Percentiles rank a stretch among this genome's conserved stretches.
Conservation (phyloP, 2,113 vertebrate species). For the Amphiprion ocellaris region DNA sequence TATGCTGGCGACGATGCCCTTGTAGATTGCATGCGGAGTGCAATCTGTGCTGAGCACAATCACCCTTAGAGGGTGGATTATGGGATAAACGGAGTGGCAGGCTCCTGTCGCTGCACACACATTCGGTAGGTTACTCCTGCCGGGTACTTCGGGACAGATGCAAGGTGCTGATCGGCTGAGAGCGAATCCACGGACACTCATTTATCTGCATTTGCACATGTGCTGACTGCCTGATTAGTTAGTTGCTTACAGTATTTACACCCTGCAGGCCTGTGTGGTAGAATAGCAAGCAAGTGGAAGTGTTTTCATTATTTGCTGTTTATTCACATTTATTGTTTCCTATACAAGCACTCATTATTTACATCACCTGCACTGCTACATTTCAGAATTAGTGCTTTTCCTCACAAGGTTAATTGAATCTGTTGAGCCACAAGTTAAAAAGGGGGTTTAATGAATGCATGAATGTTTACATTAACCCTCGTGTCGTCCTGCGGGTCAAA, state of each 20-base stretch:
- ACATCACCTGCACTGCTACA: not conserved
- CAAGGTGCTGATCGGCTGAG: slow-evolving; percentile 53
- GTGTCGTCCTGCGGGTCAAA: too few species aligned
- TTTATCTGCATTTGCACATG: slow-evolving; percentile 78
- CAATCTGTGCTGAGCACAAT: slow-evolving; percentile 82
- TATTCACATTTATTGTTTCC: slow-evolving; percentile 29
- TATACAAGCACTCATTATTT: slow-evolving; percentile 8
- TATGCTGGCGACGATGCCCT: slow-evolving; percentile 76
- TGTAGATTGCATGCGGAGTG: slow-evolving; percentile 76
- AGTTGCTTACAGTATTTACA: slow-evolving; percentile 53
- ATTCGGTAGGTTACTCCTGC: slow-evolving; percentile 42
- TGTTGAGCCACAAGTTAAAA: not conserved
- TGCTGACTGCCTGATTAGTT: slow-evolving; percentile 72
- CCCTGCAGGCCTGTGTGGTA: slow-evolving; percentile 23
- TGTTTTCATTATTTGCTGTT: slow-evolving; percentile 8
- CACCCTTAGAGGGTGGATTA: slow-evolving; percentile 79
- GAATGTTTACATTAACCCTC: not conserved
- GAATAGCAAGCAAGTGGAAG: slow-evolving; percentile 16
- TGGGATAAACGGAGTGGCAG: slow-evolving; percentile 70
- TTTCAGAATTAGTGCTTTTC: not conserved
- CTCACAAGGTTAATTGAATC: not conserved
- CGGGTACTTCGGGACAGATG: slow-evolving; percentile 53
- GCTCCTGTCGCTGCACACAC: slow-evolving; percentile 52
- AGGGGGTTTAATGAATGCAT: not conserved
- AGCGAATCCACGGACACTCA: slow-evolving; percentile 33